Evolutionary conservation across 2,797 vertebrate genomes (phyloP), one percentile per base, ranked within the genome.

Genomic region (Protonibea diacanthus): DNA sequence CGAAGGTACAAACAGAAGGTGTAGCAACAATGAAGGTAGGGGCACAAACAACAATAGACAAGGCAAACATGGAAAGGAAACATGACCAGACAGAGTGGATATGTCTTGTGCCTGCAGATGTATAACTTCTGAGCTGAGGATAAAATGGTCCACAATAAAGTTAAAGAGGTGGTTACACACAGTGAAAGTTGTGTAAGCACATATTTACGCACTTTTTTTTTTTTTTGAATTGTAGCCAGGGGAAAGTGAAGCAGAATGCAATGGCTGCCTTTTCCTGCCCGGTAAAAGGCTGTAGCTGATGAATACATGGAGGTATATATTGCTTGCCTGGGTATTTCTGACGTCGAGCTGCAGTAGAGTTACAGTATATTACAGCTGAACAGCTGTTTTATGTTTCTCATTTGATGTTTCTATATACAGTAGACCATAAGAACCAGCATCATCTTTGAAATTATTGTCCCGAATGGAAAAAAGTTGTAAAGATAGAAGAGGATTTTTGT

Each of bases 151-250:
- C 60, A 71, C 48, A 61, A 61, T 60, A 51, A 67, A 66, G 52
- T 52, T 64, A 71, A 87, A 83, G 80, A 89, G 83, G 86, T 88
- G 82, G 79, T 80, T 78, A 75, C 59, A 66, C 38, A 72, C 33
- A 59, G 51, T 59, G 38, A 80, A 74, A 68, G 51, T 45, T 80
- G 53, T 76, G 25, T 68, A 82, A 58, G 80, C 58, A 52, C 48
- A 44, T 72, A 78, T 84, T 78, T 80, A 59, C 20, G 20, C 79
- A 64, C 58, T 52, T 70, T 82, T 71, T 56, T 48, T 52, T 70
- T 82, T 71, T 56, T 48, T 47, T 60, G 55, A 76, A 69, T 72
- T 72, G 57, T 62, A 40, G 29, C 52, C 45, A 47, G 44, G 12
- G 68, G 53, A 67, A 73, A 74, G 33, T 33, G 38, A 70, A 53